Conservation (phyloP, 2,888 invertebrate species). For the Lepeophtheirus nordmannii region DNA sequence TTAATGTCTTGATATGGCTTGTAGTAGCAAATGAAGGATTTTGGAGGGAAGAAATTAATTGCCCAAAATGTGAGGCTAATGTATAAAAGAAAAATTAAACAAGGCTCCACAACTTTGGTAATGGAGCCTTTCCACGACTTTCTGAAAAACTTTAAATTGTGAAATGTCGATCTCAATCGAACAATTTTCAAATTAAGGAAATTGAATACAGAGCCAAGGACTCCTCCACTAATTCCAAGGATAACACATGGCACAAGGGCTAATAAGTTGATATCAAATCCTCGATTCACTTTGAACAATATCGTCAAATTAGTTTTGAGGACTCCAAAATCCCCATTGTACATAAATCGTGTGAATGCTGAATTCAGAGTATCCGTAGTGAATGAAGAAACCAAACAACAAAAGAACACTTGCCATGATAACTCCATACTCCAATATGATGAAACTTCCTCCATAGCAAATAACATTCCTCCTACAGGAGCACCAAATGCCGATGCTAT, state of each 20-base stretch:
- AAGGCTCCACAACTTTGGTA: conserved; percentile 33
- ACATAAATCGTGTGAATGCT: conserved; percentile 13
- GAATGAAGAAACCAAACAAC: conserved; percentile 27
- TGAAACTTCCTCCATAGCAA: conserved; percentile 38
- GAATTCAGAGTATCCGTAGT: conserved; percentile 19
- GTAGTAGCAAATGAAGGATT: background rate
- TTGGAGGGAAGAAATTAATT: background rate
- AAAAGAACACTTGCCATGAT: conserved; percentile 38
- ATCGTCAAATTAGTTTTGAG: conserved; percentile 9
- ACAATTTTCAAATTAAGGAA: conserved; percentile 36
- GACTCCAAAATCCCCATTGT: conserved; percentile 15
- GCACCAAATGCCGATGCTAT: conserved; percentile 38
- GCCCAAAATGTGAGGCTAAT: background rate
- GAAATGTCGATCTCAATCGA: conserved; percentile 32
- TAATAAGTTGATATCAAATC: conserved; percentile 34
- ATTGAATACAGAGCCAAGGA: conserved; percentile 35
- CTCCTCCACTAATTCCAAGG: conserved; percentile 35
- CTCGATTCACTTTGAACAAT: conserved; percentile 31
- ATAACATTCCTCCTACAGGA: conserved; percentile 37
- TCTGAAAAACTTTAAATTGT: conserved; percentile 26
- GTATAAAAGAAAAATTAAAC: conserved; percentile 29
- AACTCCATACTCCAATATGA: conserved; percentile 37
- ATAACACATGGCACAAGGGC: conserved; percentile 35
- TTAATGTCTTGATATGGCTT: background rate
- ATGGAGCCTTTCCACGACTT: conserved; percentile 27